Conservation (phyloP, 2,888 invertebrate species). For the Ophioninae sp. region DNA sequence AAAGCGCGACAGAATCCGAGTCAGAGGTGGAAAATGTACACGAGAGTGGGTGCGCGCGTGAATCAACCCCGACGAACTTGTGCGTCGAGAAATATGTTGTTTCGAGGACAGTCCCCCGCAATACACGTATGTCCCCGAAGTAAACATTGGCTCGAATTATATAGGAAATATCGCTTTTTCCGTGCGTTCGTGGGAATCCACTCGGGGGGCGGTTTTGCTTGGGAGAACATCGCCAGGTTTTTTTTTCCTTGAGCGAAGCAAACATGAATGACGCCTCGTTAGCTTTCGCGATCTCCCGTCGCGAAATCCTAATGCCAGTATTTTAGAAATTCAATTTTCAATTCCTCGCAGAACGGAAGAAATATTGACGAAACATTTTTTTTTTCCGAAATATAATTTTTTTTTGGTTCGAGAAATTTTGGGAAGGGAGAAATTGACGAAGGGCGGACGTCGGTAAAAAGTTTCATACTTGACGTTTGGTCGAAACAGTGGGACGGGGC, state of each 20-base stretch:
- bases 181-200: constrained; percentile 4
- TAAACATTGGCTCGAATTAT: background rate
- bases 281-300: constrained; percentile 54
- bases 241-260: constrained; percentile 50
- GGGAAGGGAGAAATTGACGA: background rate
- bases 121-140: background rate
- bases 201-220: constrained; percentile 26
- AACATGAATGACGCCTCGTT: constrained; percentile 75
- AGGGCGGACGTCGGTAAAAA: background rate
- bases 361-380: constrained; percentile 16
- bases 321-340: constrained; percentile 30
- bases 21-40: constrained; percentile 66
- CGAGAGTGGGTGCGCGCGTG: background rate
- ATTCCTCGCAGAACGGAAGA: constrained; percentile 12
- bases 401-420: background rate
- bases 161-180: background rate
- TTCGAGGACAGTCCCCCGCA: background rate
- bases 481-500: background rate
- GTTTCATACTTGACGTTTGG: background rate
- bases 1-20: constrained; percentile 49
- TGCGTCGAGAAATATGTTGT: background rate
- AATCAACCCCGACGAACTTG: background rate
- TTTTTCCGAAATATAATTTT: background rate
- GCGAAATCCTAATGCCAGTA: constrained; percentile 15
- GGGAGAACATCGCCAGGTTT: constrained; percentile 57